A percentile compares a stretch with the other conserved stretches of the same genome.
Evolutionary conservation across 2,888 invertebrate species (phyloP).

Genomic region (Drosophila stalkeri): DNA sequence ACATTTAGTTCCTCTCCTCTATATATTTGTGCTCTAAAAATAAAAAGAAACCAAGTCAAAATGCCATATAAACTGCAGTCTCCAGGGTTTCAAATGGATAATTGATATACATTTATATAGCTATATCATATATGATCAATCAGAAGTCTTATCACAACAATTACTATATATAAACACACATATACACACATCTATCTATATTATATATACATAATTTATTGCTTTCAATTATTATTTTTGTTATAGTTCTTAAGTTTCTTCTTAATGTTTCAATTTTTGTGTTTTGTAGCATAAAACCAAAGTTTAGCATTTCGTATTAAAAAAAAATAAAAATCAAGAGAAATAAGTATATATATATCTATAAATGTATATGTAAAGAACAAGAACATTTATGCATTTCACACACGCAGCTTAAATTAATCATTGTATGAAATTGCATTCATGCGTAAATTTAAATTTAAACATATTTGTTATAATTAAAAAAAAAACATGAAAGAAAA

Average conservation of each 20-base stretch:
- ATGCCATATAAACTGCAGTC: conserved; percentile 60
- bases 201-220: conserved; percentile 41
- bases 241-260: conserved; percentile 68
- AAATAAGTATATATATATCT: conserved; percentile 27
- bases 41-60: conserved; percentile 35
- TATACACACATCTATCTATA: conserved; percentile 46
- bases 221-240: conserved; percentile 54
- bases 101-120: conserved; percentile 13
- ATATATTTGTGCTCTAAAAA: conserved; percentile 26
- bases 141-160: conserved; percentile 46
- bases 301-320: conserved; percentile 80
- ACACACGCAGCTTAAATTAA: conserved; percentile 57
- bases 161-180: conserved; percentile 20
- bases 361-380: conserved; percentile 46
- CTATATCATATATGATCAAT: conserved; percentile 27
- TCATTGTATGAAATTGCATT: conserved; percentile 80
- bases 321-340: not conserved
- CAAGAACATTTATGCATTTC: conserved; percentile 71
- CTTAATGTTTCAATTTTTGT: conserved; percentile 58
- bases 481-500: conserved; percentile 25
- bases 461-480: conserved; percentile 72
- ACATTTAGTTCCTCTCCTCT: conserved; percentile 63
- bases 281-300: conserved; percentile 80
- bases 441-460: conserved; percentile 60
- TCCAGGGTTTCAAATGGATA: conserved; percentile 71